A percentile compares a stretch with the other conserved stretches of the same genome.
Evolutionary conservation across 2,797 vertebrate genomes (phyloP).

Genomic region (Jordanella pulchra): DNA sequence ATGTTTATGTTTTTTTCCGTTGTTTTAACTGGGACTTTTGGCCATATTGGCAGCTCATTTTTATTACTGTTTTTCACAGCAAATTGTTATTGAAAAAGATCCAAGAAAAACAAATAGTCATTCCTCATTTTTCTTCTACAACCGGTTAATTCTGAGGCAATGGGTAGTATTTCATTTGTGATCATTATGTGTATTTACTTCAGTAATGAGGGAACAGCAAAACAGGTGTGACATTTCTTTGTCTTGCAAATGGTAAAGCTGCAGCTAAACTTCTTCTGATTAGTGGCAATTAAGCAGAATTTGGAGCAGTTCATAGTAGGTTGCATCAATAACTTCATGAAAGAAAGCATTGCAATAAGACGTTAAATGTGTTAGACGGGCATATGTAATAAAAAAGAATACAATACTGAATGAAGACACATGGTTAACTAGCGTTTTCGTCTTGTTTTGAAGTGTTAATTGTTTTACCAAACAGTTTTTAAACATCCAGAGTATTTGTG

Average conservation of each 20-base stretch:
- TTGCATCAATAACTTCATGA: slow-evolving; percentile 52
- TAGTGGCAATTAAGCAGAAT: slow-evolving; percentile 69
- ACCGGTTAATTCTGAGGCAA: slow-evolving; percentile 52
- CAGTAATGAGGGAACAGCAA: slow-evolving; percentile 57
- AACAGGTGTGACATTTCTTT: slow-evolving; percentile 63
- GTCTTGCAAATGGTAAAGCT: slow-evolving; percentile 63
- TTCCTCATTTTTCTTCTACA: slow-evolving; percentile 43
- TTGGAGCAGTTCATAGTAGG: slow-evolving; percentile 43
- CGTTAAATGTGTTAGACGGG: not conserved
- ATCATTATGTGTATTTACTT: slow-evolving; percentile 66
- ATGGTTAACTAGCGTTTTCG: not conserved
- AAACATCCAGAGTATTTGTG: no score
- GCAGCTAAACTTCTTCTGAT: slow-evolving; percentile 60
- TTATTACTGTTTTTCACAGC: not conserved
- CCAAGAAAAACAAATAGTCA: not conserved
- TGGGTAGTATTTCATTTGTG: slow-evolving; percentile 65
- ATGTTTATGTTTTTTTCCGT: slow-evolving; percentile 5
- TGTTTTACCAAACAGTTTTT: no score
- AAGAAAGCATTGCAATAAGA: slow-evolving; percentile 21
- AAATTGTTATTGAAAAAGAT: not conserved
- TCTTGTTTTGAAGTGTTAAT: no score
- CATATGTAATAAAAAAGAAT: not conserved
- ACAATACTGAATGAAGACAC: not conserved
- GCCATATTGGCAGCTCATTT: not conserved
- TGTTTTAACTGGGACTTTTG: not conserved